Base-by-base conservation (phyloP, 2,113 vertebrate species). In the Noturus placidus region DNA sequence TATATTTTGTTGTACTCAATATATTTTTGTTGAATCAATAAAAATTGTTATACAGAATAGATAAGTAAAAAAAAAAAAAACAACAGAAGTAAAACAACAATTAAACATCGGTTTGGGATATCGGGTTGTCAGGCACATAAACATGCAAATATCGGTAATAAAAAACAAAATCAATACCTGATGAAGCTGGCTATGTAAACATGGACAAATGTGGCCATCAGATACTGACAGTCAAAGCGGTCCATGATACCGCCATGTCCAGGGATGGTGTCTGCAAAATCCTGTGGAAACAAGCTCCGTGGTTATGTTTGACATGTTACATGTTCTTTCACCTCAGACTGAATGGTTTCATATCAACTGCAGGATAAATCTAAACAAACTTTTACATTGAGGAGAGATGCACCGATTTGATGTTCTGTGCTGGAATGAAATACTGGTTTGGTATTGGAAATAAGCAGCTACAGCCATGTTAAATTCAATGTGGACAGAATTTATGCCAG, bases 201-300 rank as follows among this genome's bases (percentile, higher is more conserved):
- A 1, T 99, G 98, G n/a, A 97, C 97, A 89, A 99, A 99, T 2
- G 98, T 99, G 59, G 98, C 98, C 98, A 99, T 98, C 93, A 99
- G 82, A 92, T 99, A 99, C 95, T 99, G 98, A 87, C 98, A 99
- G 88, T 99, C 98, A 83, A 99, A 99, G 42, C 98, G 97, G 92
- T 99, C 98, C 97, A 99, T 98, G 93, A 99, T 99, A 35, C 98
- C 98, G 0, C 98, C 98, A 0, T 99, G 98, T 1, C 98, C 98
- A 3, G 98, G 98, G 93, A 99, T 99, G 42, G 98, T 99, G 94
- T 96, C 95, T 79, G 98, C 97, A 86, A 99, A 99, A 93, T 99
- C 98, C 98, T 99, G 92, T 42, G 15, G 38, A 89, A 87, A 81
- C 7, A 82, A 52, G 17, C 59, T 10, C 1, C 25, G 59, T 52